Percentiles rank a stretch among this genome's conserved stretches.
Evolutionary conservation across 2,797 vertebrate genomes (phyloP).

Genomic region (Anolis apletophallus): DNA sequence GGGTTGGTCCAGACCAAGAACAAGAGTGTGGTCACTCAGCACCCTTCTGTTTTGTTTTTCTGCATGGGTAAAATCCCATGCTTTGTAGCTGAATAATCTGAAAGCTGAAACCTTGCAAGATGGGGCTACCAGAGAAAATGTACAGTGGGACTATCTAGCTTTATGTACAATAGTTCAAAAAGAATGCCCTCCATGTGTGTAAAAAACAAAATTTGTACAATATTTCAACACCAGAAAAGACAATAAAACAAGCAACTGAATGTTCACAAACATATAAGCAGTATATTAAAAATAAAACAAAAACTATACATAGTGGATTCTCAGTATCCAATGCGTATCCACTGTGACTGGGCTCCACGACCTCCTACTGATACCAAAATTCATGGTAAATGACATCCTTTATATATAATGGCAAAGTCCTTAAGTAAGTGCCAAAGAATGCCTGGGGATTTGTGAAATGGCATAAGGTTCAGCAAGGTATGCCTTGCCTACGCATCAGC

Average conservation of each 20-base stretch:
- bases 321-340: no score
- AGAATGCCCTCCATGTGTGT: background rate
- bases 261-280: background rate
- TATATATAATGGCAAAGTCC: no score
- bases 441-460: no score
- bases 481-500: no score
- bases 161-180: background rate
- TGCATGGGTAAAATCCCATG: background rate
- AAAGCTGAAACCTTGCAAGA: background rate
- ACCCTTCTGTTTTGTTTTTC: background rate
- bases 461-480: no score
- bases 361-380: no score
- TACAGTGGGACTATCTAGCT: background rate
- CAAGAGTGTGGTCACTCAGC: background rate
- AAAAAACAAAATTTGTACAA: background rate
- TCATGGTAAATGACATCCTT: no score
- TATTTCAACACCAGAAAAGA: background rate
- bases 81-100: background rate
- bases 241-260: background rate
- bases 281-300: background rate
- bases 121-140: background rate
- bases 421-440: no score
- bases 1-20: background rate
- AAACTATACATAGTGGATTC: background rate
- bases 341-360: no score